A percentile compares a stretch with the other conserved stretches of the same genome.
Conservation (phyloP, 2,888 invertebrate species). For the Achlya flavicornis region DNA sequence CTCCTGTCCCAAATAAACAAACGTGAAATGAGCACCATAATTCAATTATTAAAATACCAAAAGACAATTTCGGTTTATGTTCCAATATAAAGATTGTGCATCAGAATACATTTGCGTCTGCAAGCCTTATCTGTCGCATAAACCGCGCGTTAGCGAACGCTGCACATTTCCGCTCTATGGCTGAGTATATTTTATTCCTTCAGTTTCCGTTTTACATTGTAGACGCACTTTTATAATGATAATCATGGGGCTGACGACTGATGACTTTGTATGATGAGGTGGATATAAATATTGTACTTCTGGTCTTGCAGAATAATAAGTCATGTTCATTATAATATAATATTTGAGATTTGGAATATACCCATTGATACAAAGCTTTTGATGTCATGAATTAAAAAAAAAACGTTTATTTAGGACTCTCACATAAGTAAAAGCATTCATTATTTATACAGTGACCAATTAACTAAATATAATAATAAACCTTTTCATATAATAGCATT, state of each 20-base stretch:
- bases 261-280: slow-evolving; percentile 18
- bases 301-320: background rate
- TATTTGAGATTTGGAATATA: too few species aligned
- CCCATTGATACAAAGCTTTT: too few species aligned
- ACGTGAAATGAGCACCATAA: background rate
- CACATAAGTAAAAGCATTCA: too few species aligned
- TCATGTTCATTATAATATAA: too few species aligned
- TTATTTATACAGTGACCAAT: too few species aligned
- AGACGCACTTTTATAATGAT: slow-evolving; percentile 34
- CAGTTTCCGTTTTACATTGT: slow-evolving; percentile 57
- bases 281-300: background rate
- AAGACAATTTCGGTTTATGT: slow-evolving; percentile 21
- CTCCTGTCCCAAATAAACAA: background rate
- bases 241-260: slow-evolving; percentile 22
- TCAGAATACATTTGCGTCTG: slow-evolving; percentile 62
- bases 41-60: background rate
- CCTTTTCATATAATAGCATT: too few species aligned
- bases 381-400: too few species aligned
- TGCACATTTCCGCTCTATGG: slow-evolving; percentile 66
- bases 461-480: too few species aligned
- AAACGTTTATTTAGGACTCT: too few species aligned
- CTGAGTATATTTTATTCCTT: slow-evolving; percentile 61
- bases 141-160: slow-evolving; percentile 71
- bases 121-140: slow-evolving; percentile 72
- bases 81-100: slow-evolving; percentile 60